Evolutionary conservation across 2,888 invertebrate genomes (phyloP).

Genomic region (Amaurobius ferox): DNA sequence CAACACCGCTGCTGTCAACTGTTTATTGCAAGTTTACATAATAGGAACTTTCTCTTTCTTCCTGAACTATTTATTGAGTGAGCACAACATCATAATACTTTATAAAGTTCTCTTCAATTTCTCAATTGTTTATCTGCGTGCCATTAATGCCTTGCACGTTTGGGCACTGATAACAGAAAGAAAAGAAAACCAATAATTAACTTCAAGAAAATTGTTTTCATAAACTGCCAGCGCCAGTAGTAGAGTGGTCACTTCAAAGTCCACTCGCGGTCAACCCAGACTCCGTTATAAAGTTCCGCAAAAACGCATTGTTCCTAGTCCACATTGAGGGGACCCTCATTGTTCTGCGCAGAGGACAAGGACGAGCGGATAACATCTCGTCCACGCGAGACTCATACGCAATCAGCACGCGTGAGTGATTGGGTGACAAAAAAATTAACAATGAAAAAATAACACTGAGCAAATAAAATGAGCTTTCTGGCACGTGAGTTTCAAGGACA

Average conservation of each 20-base stretch:
- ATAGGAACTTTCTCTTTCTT: too few species aligned
- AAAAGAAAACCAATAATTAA: too few species aligned
- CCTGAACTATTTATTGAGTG: too few species aligned
- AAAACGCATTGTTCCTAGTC: constrained; percentile 5
- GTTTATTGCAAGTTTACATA: too few species aligned
- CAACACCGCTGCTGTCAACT: too few species aligned
- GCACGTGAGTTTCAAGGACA: constrained; percentile 2
- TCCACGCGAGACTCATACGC: neutral
- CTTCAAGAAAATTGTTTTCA: too few species aligned
- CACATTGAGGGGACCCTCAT: neutral
- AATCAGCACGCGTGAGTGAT: neutral
- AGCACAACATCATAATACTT: too few species aligned
- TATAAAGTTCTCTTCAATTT: too few species aligned
- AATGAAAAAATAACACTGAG: neutral
- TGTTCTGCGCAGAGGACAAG: neutral
- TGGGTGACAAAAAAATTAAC: neutral
- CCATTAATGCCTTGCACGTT: too few species aligned
- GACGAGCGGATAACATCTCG: neutral
- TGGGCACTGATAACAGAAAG: too few species aligned
- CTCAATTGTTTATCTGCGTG: too few species aligned
- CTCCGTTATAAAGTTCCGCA: neutral
- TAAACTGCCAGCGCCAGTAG: neutral
- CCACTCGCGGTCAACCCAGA: constrained; percentile 1
- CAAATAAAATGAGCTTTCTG: neutral
- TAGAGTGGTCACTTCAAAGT: neutral